Conservation (phyloP, 2,888 invertebrate species). For the Tanaodytes sp. region DNA sequence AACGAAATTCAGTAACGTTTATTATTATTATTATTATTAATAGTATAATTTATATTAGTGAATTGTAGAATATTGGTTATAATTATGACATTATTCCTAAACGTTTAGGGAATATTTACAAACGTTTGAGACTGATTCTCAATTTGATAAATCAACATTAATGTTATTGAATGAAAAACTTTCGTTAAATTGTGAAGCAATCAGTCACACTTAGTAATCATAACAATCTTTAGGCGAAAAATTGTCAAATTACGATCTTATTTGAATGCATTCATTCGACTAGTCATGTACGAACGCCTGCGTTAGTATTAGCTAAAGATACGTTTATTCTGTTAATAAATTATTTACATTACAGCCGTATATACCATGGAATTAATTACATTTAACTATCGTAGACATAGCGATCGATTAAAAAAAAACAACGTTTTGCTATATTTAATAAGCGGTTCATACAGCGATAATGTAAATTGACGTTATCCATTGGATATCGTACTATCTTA, state of each 20-base stretch:
- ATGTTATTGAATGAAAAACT: too few species aligned
- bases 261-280: not conserved
- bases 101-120: too few species aligned
- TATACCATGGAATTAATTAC: conserved; percentile 49
- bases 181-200: too few species aligned
- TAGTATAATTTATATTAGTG: too few species aligned
- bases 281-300: conserved; percentile 17
- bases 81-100: too few species aligned
- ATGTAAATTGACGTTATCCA: conserved; percentile 45
- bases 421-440: conserved; percentile 44
- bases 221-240: conserved; percentile 9
- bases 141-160: too few species aligned
- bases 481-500: conserved; percentile 37
- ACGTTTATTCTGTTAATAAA: conserved; percentile 45
- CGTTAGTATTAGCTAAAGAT: conserved; percentile 41
- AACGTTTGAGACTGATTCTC: too few species aligned
- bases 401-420: conserved; percentile 51
- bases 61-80: too few species aligned
- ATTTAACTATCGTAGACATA: conserved; percentile 50
- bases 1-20: too few species aligned
- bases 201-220: too few species aligned
- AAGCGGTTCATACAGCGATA: conserved; percentile 31
- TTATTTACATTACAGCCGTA: conserved; percentile 43
- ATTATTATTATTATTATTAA: too few species aligned
- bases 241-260: conserved; percentile 15